A percentile compares a stretch with the other conserved stretches of the same genome.
phyloP scores from a whole-genome alignment of 2,797 vertebrate genomes.

The Oryzias sinensis region DNA sequence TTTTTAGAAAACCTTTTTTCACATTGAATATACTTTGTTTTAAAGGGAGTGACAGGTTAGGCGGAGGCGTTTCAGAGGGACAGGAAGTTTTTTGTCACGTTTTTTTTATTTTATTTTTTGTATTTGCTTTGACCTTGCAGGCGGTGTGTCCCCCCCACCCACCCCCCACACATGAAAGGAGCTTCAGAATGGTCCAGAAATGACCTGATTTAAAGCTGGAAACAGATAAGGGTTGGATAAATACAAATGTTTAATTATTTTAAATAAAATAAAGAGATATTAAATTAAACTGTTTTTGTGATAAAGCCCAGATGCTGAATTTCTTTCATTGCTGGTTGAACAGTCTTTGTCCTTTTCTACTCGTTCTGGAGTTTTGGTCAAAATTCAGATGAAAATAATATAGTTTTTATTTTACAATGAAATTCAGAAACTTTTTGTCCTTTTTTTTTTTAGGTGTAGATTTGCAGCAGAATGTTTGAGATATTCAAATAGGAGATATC shows the following conservation, averaged over 20 bases:
- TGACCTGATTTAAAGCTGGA: slow-evolving; percentile 71
- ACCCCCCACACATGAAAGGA: slow-evolving; percentile 65
- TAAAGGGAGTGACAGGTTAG: background rate
- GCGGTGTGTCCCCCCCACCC: slow-evolving; percentile 48
- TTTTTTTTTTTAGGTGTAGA: no score
- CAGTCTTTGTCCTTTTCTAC: no score
- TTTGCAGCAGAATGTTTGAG: no score
- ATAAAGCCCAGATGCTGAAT: slow-evolving; percentile 71
- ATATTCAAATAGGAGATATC: no score
- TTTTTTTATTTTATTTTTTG: no score
- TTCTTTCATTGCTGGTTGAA: slow-evolving; percentile 47
- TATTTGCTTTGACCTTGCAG: slow-evolving; percentile 2
- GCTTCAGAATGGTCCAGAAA: slow-evolving; percentile 76
- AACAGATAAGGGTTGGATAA: slow-evolving; percentile 75
- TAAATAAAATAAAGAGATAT: slow-evolving; percentile 85
- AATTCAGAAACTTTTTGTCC: no score
- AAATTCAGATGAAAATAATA: no score
- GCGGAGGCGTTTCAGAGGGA: background rate
- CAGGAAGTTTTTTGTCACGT: no score
- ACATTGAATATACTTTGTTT: slow-evolving; percentile 56
- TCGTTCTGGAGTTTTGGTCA: no score
- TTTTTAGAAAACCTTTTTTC: slow-evolving; percentile 70
- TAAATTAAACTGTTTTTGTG: slow-evolving; percentile 87
- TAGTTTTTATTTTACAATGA: no score
- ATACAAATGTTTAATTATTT: slow-evolving; percentile 88